These are phyloP conservation scores for Gadus macrocephalus DNA, from an alignment of 2,113 vertebrate genomes.

Conservation along the genomic window DNA sequence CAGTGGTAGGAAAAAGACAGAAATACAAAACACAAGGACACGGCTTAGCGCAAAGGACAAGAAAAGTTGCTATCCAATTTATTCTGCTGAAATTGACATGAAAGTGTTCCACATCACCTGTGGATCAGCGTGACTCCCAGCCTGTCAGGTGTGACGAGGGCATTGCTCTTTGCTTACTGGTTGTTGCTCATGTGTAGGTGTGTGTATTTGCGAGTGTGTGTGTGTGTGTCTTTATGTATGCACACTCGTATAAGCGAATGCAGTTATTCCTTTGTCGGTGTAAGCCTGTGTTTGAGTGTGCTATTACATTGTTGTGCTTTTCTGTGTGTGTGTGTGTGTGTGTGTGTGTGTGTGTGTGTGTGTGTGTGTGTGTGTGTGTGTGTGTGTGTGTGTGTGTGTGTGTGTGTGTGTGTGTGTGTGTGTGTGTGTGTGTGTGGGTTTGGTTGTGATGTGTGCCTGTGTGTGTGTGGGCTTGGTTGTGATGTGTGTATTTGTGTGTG, in stretches of 20 bases:
- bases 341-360: not conserved
- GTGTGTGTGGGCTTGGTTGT: not conserved
- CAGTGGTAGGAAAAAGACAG: not conserved
- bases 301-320: not conserved
- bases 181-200: not conserved
- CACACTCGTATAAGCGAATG: too few relatives aligned
- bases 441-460: too few relatives aligned
- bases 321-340: not conserved
- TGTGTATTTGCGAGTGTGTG: not conserved
- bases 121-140: not conserved
- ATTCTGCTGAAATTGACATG: conserved; percentile 39
- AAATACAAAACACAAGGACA: conserved; percentile 20
- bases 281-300: not conserved
- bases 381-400: too few relatives aligned
- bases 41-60: conserved; percentile 4
- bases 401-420: conserved; percentile 1
- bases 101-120: conserved; percentile 14
- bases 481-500: not conserved
- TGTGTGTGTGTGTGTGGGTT: not conserved
- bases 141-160: not conserved
- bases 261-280: too few relatives aligned
- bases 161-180: too few relatives aligned
- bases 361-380: not conserved
- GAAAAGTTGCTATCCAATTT: conserved; percentile 34
- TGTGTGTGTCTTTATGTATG: not conserved